Conservation (phyloP, 1,140 invertebrate genomes). For the Diprion similis region DNA sequence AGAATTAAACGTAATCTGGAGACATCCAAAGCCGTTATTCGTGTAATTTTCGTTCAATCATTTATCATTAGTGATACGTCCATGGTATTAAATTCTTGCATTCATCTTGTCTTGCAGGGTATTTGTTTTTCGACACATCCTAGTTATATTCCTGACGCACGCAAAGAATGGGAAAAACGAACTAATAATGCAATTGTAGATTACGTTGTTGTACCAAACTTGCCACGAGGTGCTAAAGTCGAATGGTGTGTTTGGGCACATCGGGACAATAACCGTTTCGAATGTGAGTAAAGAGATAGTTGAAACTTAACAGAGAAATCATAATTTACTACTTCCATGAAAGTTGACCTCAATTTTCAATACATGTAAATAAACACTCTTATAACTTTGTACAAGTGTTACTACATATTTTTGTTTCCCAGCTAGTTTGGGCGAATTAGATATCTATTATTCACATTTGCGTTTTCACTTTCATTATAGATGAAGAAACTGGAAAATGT, state of each 20-base stretch:
- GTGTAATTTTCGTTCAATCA: background rate
- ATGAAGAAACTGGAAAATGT: slow-evolving; percentile 87
- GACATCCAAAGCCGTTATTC: no score
- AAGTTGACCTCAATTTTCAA: no score
- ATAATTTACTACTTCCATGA: no score
- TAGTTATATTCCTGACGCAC: slow-evolving; percentile 73
- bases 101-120: slow-evolving; percentile 62
- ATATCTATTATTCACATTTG: no score
- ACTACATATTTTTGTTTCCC: no score
- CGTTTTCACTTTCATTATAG: slow-evolving; percentile 59
- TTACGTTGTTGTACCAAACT: slow-evolving; percentile 80
- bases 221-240: slow-evolving; percentile 82
- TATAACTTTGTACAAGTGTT: no score
- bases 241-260: slow-evolving; percentile 94
- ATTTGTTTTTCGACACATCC: slow-evolving; percentile 82
- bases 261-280: slow-evolving; percentile 83
- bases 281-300: slow-evolving; percentile 69
- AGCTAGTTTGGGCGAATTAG: no score
- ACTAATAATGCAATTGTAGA: slow-evolving; percentile 89
- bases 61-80: slow-evolving; percentile 8
- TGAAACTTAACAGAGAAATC: background rate
- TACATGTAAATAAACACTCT: no score
- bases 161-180: slow-evolving; percentile 80
- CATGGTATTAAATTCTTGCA: background rate
- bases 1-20: no score